Base-by-base conservation (phyloP, 2,888 invertebrate species). In the Chorisops tibialis region DNA sequence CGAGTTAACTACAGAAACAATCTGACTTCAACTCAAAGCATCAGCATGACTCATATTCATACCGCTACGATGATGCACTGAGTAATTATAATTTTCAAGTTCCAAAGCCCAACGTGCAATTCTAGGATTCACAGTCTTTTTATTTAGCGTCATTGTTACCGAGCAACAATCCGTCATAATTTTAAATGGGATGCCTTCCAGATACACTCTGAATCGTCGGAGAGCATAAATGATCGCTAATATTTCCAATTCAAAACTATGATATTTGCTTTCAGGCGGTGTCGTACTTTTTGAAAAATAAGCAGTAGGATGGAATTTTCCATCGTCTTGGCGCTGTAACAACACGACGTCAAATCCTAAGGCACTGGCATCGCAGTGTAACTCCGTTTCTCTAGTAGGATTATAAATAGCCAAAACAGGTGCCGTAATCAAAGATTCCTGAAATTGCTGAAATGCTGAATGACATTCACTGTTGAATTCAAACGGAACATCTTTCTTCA, bases 221-320 rank as follows among this genome's bases (percentile, higher is more conserved):
- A 71, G 22, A 0, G 71, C 63, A 61, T 71, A 68, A 50, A 72
- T 63, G 5, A 71, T 68, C 1, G 70, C 66, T 19, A 72, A 56
- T 1, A 67, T 67, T 65, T 73, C 72, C 14, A 74, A 54, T 50
- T 73, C 73, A 65, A 67, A 73, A 59, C 70, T 70, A 49, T 72
- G 70, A 58, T 69, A 71, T 47, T 67, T 67, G 6, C 66, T 18
- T 50, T 73, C 72, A 0, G 61, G 30, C 5, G 54, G 61, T 1
- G 70, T 65, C 1, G 71, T 70, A 51, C 70, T 62, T 51, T 70
- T 67, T n/a, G 72, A 72, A 52, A 69, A 71, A 62, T 67, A 72
- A 37, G 66, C 67, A 16, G 72, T 63, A 3, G 73, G 71, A 51
- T 71, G 69, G 19, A 71, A 68, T 51, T 67, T 67, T 9, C 54